These are phyloP conservation scores for Engraulis encrasicolus DNA, from an alignment of 2,113 vertebrate genomes.

Conservation along the genomic window DNA sequence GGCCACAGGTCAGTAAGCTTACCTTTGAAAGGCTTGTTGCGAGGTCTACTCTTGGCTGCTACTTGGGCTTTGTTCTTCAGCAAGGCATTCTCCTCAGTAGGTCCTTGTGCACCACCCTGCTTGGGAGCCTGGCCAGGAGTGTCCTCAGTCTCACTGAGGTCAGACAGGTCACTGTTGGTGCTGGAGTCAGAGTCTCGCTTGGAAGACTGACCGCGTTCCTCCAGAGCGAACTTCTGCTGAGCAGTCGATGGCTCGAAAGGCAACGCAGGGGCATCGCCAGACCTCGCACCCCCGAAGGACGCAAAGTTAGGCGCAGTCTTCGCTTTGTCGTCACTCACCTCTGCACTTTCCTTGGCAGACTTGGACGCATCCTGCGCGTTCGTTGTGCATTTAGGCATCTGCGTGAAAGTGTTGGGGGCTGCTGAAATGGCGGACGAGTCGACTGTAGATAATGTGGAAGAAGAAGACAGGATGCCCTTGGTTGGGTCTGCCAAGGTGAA, in stretches of 20 bases:
- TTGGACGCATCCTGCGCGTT: conserved; percentile 76
- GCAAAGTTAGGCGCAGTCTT: conserved; percentile 82
- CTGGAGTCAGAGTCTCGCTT: conserved; percentile 95
- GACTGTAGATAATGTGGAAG: conserved; percentile 75
- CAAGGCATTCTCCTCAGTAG: conserved; percentile 70
- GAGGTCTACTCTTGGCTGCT: conserved; percentile 86
- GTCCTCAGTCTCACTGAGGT: conserved; percentile 95
- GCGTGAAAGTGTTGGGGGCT: conserved; percentile 72
- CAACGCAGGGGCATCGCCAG: conserved; percentile 77
- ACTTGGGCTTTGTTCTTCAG: conserved; percentile 86
- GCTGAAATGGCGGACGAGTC: conserved; percentile 77
- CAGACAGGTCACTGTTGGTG: conserved; percentile 95
- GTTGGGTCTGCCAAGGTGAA: conserved; percentile 91
- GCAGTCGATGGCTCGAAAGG: conserved; percentile 82
- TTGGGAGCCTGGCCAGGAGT: conserved; percentile 78
- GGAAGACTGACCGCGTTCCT: conserved; percentile 87
- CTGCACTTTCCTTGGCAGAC: conserved; percentile 81
- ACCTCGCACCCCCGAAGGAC: conserved; percentile 67
- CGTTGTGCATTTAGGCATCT: conserved; percentile 57
- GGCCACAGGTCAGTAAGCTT: conserved; percentile 44
- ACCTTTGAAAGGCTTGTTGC: conserved; percentile 96
- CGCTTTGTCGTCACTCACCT: conserved; percentile 78
- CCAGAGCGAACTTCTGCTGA: conserved; percentile 91
- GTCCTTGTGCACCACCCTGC: conserved; percentile 46
- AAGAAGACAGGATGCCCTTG: conserved; percentile 80